Evolutionary conservation across 2,888 invertebrate genomes (phyloP).

Genomic region (Eueremaeus valkanovi): DNA sequence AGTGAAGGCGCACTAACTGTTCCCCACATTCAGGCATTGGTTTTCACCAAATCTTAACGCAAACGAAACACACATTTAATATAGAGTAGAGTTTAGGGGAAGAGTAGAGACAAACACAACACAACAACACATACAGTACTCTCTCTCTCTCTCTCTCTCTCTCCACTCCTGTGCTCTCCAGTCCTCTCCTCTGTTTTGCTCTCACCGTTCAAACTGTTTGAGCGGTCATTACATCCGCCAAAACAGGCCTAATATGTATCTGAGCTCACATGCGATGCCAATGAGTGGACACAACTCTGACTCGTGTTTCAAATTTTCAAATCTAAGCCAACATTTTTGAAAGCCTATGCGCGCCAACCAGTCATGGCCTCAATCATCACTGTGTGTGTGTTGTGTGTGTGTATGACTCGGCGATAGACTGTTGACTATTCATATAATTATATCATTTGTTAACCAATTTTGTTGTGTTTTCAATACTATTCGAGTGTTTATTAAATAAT

Average conservation of each 20-base stretch:
- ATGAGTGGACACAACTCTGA: not conserved
- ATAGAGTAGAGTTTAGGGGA: too few species aligned
- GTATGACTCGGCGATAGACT: too few species aligned
- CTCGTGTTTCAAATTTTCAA: not conserved
- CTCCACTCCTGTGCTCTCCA: too few species aligned
- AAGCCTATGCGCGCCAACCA: not conserved
- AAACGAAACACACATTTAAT: too few species aligned
- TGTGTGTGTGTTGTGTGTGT: too few species aligned
- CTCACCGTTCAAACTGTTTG: not conserved
- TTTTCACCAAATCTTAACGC: not conserved
- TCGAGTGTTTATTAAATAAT: slow-evolving; percentile 7
- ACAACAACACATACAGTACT: not conserved
- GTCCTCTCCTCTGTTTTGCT: too few species aligned
- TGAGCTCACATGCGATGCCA: not conserved
- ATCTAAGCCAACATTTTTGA: not conserved
- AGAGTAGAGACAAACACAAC: not conserved
- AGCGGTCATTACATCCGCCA: not conserved
- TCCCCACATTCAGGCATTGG: not conserved
- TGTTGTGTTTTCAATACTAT: too few species aligned
- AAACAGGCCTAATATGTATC: not conserved
- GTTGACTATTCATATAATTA: too few species aligned
- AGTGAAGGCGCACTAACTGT: not conserved
- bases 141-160: too few species aligned
- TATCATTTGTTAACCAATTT: too few species aligned
- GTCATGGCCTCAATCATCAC: not conserved